Evolutionary conservation across 35 echinoderm and acorn worm species (phyloP).

Genomic region (Eucidaris tribuloides): DNA sequence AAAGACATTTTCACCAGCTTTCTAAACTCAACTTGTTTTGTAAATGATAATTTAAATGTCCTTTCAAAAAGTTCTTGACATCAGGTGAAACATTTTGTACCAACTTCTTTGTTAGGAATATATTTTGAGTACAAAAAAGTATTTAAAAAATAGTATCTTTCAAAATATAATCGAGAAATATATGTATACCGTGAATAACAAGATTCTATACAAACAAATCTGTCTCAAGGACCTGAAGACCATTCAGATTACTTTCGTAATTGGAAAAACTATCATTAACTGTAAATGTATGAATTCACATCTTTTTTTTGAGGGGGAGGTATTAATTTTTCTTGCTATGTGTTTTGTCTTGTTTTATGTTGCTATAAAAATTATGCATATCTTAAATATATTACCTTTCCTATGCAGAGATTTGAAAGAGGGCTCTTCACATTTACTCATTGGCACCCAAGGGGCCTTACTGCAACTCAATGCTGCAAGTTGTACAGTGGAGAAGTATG

Average conservation of each 20-base stretch:
- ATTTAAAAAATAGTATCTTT: too few relatives aligned
- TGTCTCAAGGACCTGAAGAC: too few relatives aligned
- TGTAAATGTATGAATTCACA: neutral
- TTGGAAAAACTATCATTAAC: neutral
- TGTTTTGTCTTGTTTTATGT: neutral
- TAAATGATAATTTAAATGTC: too few relatives aligned
- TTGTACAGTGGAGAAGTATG: constrained; percentile 43
- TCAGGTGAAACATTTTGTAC: too few relatives aligned
- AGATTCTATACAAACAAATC: too few relatives aligned
- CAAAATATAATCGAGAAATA: too few relatives aligned
- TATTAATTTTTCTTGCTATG: neutral
- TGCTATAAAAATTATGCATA: neutral
- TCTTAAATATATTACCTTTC: neutral
- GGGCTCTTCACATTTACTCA: constrained; percentile 46
- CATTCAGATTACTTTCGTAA: neutral
- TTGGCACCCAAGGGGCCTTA: constrained; percentile 62
- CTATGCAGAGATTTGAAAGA: constrained; percentile 56
- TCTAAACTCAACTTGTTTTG: too few relatives aligned
- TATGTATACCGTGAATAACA: too few relatives aligned
- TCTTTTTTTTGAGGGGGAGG: neutral
- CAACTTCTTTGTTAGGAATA: too few relatives aligned
- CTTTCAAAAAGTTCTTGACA: too few relatives aligned
- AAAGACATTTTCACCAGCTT: neutral
- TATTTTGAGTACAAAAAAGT: too few relatives aligned
- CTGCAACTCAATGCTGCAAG: constrained; percentile 74